Evolutionary conservation across 2,797 vertebrate species (phyloP), one percentile per base, ranked within the genome.

Genomic region (Cynopterus sphinx): DNA sequence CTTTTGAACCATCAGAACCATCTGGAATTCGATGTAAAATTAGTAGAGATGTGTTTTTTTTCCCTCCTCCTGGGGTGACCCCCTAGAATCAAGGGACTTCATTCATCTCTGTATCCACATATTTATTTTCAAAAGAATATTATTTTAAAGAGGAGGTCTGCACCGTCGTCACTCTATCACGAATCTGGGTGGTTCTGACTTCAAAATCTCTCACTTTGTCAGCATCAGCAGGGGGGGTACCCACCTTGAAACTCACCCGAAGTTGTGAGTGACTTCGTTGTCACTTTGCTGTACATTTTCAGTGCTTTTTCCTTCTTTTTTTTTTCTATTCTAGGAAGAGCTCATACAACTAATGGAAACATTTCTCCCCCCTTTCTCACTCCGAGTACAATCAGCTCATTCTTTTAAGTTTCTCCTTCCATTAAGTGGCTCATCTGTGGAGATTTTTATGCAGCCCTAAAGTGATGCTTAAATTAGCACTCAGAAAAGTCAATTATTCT

Each of bases 401-500:
- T 98, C 97, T 97, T 97, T 96, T 79, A 90, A 90, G 77, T 97
- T 98, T 98, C 96, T 94, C 67, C 92, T 92, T 98, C 98, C 96
- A 98, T 98, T 98, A 98, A 98, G 95, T 96, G 97, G 96, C 95
- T 97, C 95, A 92, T 70, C 90, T 95, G 90, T 93, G 87, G 91
- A 95, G 93, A 97, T 97, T 98, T 95, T 98, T 97, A 98, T 96
- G 90, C 96, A 97, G 91, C 43, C 71, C 90, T 95, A 86, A 98
- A 98, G 97, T 96, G 95, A 97, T 96, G 97, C 84, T 96, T 97
- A 97, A 97, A 97, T 98, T 97, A 98, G 94, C 57, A 24, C 96
- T 95, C 97, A 96, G 97, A 96, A 98, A 97, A 98, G 96, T 97
- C 98, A 98, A 98, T 98, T 98, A 98, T 97, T 98, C 97, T 98